Evolutionary conservation across 2,888 invertebrate genomes (phyloP), one percentile per base, ranked within the genome.

Genomic region (Chrysomela aeneicollis): DNA sequence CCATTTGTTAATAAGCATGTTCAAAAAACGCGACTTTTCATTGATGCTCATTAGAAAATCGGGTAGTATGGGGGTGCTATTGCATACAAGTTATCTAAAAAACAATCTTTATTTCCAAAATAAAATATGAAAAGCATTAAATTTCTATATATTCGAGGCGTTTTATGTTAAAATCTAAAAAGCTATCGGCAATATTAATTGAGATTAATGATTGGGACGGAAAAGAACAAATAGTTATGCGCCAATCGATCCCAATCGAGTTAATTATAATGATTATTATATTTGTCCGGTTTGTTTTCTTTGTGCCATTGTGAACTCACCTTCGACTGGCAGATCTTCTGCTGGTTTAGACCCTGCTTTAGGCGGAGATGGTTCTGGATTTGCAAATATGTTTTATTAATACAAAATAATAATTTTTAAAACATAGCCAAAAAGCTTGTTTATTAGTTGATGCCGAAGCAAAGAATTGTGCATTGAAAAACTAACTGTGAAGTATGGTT

Each of bases 311-410:
- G 65, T 15, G 50, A 70, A 72, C 70, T 71, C 66, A 70, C 68
- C 65, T 70, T 76, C 71, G 15, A 37, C 21, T 42, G 63, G 66
- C 59, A 73, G 60, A 63, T 70, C 61, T 66, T 68, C 73, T 60
- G 72, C 70, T 71, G 81, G 74, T 72, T 80, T 80, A 63, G 75
- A 67, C 65, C 82, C 83, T 63, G 68, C 66, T 32, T 66, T 30
- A 15, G 69, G 57, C 17, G 72, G 68, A 55, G 69, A 70, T 64
- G 68, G 60, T 54, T 71, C 73, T 73, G 68, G 63, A 73, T 68
- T 68, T 63, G 59, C 59, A 66, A 69, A 69, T 55, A 57, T 58
- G 26, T 26, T 17, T 15, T 15, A 42, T 42, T 15, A 62, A 64
- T 66, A 62, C 60, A 10, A 58, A 3, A 30, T 30, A 21, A 53